phyloP scores from a whole-genome alignment of 2,113 vertebrate species.

The Thryonomys swinderianus region DNA sequence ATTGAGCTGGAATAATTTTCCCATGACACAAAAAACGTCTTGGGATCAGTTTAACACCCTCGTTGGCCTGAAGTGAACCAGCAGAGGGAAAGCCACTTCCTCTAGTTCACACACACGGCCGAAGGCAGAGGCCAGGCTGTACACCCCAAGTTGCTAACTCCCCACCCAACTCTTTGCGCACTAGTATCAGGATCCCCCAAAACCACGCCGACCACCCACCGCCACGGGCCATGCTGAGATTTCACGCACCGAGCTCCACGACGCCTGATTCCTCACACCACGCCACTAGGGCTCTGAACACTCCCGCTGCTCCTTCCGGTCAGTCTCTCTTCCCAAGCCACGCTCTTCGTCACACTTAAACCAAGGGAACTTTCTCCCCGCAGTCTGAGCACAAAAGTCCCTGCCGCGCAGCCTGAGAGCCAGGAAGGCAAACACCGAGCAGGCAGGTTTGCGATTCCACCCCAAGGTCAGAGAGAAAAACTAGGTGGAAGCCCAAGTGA shows the following conservation, averaged over 20 bases:
- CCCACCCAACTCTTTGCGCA: background rate
- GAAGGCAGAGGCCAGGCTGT: background rate
- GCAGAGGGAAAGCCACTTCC: background rate
- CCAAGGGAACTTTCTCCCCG: background rate
- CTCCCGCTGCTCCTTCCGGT: background rate
- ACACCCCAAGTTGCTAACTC: background rate
- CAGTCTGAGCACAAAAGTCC: background rate
- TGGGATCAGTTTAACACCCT: too few relatives aligned
- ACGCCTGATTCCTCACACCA: background rate
- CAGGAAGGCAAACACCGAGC: background rate
- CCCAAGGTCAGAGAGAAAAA: background rate
- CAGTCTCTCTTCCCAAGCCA: background rate
- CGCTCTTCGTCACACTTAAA: background rate
- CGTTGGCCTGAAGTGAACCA: background rate
- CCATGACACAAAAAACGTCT: background rate
- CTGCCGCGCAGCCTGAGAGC: background rate
- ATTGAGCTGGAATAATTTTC: background rate
- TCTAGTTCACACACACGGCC: background rate
- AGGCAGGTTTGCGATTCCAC: background rate
- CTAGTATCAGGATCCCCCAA: background rate
- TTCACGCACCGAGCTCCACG: background rate
- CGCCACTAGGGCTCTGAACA: background rate
- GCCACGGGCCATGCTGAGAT: background rate
- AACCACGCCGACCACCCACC: background rate
- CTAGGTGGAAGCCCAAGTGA: background rate